Evolutionary conservation across 2,797 vertebrate species (phyloP).

Genomic region (Channallabes apus): DNA sequence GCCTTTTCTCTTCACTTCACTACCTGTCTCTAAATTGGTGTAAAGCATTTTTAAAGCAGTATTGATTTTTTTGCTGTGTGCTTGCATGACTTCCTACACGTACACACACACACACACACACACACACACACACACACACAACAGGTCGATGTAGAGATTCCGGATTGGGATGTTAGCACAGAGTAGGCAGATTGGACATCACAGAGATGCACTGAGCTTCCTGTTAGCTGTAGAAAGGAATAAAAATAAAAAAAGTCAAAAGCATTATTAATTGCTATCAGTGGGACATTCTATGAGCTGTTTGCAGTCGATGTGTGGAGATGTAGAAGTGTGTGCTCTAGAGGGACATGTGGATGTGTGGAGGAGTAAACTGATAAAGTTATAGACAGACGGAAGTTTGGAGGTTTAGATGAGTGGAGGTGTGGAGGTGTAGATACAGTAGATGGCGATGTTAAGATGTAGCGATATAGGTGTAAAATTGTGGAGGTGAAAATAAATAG

Average conservation of each 20-base stretch:
- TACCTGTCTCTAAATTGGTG: background rate
- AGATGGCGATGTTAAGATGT: background rate
- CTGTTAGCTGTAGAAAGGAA: background rate
- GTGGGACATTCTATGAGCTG: background rate
- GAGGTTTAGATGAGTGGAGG: background rate
- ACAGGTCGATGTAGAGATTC: constrained; percentile 29
- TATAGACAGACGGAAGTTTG: background rate
- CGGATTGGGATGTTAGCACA: constrained; percentile 8
- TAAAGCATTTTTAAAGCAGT: background rate
- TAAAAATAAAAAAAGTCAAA: background rate
- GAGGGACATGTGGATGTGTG: background rate
- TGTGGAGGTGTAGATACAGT: background rate
- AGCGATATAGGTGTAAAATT: background rate
- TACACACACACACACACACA: too few species aligned
- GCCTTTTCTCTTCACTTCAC: background rate
- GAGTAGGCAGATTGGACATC: constrained; percentile 11
- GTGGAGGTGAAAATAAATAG: background rate
- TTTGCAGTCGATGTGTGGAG: background rate
- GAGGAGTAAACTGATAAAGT: background rate
- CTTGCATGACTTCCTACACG: constrained; percentile 25
- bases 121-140: background rate
- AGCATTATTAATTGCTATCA: background rate
- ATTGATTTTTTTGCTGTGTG: constrained; percentile 31
- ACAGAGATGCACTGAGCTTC: background rate
- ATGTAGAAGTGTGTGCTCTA: background rate